These are phyloP conservation scores for Drosophila burlai DNA, from an alignment of 1,140 invertebrate species.

Conservation along the genomic window DNA sequence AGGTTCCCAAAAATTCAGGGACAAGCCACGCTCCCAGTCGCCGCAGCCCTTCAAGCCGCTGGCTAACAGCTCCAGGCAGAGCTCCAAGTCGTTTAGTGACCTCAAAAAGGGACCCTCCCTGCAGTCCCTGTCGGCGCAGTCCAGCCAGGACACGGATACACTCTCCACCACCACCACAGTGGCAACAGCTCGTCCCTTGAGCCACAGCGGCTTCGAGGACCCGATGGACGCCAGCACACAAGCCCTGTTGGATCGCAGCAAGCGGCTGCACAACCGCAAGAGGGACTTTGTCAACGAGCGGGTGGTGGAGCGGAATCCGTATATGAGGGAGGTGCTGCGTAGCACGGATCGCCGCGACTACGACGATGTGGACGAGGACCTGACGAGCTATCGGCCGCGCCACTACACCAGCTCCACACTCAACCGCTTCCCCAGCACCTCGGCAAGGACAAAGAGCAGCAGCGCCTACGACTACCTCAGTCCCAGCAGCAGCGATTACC, in stretches of 20 bases:
- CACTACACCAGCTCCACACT: slow-evolving; percentile 48
- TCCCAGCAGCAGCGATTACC: slow-evolving; percentile 41
- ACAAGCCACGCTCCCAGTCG: slow-evolving; percentile 69
- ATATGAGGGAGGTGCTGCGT: slow-evolving; percentile 74
- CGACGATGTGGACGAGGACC: slow-evolving; percentile 56
- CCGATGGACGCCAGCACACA: slow-evolving; percentile 68
- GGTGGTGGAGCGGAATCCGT: slow-evolving; percentile 81
- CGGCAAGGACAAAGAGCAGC: slow-evolving; percentile 40
- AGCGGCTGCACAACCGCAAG: slow-evolving; percentile 77
- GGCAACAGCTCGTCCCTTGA: slow-evolving; percentile 52
- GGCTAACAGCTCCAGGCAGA: slow-evolving; percentile 46
- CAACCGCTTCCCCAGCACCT: slow-evolving; percentile 69
- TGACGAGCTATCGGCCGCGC: slow-evolving; percentile 61
- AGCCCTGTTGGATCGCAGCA: slow-evolving; percentile 77
- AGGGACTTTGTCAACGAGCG: slow-evolving; percentile 82
- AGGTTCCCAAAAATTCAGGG: slow-evolving; percentile 17
- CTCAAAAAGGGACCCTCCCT: slow-evolving; percentile 55
- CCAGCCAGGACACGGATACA: slow-evolving; percentile 67
- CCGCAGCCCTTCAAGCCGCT: slow-evolving; percentile 65
- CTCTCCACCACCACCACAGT: slow-evolving; percentile 66
- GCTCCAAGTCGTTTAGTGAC: slow-evolving; percentile 66
- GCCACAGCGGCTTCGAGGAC: slow-evolving; percentile 46
- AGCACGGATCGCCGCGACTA: slow-evolving; percentile 56
- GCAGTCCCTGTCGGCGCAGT: slow-evolving; percentile 67
- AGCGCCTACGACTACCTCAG: slow-evolving; percentile 66